Conservation (phyloP, 1,140 invertebrate species). For the Lordiphosa mommai region DNA sequence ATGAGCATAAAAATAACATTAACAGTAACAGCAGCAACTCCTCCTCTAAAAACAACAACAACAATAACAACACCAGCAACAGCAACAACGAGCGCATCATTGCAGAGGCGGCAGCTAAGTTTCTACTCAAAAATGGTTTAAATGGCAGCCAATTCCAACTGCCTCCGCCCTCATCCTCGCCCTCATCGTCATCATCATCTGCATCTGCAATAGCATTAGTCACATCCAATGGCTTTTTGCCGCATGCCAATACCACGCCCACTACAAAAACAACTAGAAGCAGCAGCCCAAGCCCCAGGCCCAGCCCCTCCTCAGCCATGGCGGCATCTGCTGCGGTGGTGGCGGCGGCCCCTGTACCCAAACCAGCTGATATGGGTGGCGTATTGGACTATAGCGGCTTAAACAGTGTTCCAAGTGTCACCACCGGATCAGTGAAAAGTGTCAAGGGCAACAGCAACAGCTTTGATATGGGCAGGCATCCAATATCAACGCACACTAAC, state of each 20-base stretch:
- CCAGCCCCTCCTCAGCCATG: constrained; percentile 35
- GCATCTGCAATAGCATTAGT: constrained; percentile 8
- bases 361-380: constrained; percentile 47
- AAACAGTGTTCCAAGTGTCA: constrained; percentile 34
- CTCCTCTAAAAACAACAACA: constrained; percentile 22
- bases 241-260: constrained; percentile 45
- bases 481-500: constrained; percentile 63
- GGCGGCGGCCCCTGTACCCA: constrained; percentile 34
- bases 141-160: constrained; percentile 62
- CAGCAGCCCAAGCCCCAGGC: constrained; percentile 29
- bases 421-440: constrained; percentile 26
- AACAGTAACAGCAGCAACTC: constrained; percentile 46
- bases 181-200: constrained; percentile 16
- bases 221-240: constrained; percentile 63
- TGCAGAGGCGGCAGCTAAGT: constrained; percentile 73
- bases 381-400: constrained; percentile 67
- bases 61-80: constrained; percentile 28
- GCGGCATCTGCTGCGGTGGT: constrained; percentile 60
- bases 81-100: constrained; percentile 58
- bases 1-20: constrained; percentile 77
- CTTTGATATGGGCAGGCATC: constrained; percentile 75
- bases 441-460: constrained; percentile 41
- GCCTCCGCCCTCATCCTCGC: constrained; percentile 40
- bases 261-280: constrained; percentile 46
- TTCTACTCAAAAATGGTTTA: constrained; percentile 73